These are phyloP conservation scores for Apeira syringaria DNA, from an alignment of 2,888 invertebrate genomes.

Conservation along the genomic window DNA sequence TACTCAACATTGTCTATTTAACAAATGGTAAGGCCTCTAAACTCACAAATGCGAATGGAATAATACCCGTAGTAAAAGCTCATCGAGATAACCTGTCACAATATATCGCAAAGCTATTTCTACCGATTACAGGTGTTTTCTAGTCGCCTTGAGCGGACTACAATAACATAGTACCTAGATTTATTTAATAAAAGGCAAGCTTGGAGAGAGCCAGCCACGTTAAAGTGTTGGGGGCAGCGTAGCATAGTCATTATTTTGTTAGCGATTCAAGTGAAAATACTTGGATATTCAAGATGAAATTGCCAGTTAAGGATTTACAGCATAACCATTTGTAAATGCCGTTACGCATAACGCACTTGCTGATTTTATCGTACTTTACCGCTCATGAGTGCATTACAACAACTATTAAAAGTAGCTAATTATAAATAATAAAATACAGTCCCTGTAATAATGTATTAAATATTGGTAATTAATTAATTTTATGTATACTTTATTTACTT, in stretches of 20 bases:
- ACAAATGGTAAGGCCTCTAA: no score
- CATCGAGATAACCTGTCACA: conserved; percentile 35
- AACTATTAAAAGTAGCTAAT: conserved; percentile 17
- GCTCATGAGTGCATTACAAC: conserved; percentile 38
- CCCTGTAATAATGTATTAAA: conserved; percentile 6
- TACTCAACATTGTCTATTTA: no score
- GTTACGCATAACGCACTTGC: conserved; percentile 46
- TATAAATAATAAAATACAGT: conserved; percentile 1
- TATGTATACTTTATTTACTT: no score
- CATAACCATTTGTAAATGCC: conserved; percentile 43
- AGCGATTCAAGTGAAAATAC: conserved; percentile 70
- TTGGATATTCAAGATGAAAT: conserved; percentile 68
- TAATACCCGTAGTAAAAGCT: conserved; percentile 12
- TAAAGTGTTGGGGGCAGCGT: conserved; percentile 63
- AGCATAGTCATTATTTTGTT: conserved; percentile 70
- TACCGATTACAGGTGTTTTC: conserved; percentile 53
- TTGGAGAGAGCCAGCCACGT: conserved; percentile 63
- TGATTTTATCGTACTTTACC: conserved; percentile 45
- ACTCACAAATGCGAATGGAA: conserved; percentile 16
- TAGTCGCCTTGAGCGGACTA: conserved; percentile 56
- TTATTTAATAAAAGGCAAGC: conserved; percentile 68
- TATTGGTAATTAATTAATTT: no score
- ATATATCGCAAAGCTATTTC: conserved; percentile 42
- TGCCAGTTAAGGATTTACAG: conserved; percentile 57
- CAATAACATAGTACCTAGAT: conserved; percentile 62